Conservation (phyloP, 2,113 vertebrate genomes). For the Caranx melampygus region DNA sequence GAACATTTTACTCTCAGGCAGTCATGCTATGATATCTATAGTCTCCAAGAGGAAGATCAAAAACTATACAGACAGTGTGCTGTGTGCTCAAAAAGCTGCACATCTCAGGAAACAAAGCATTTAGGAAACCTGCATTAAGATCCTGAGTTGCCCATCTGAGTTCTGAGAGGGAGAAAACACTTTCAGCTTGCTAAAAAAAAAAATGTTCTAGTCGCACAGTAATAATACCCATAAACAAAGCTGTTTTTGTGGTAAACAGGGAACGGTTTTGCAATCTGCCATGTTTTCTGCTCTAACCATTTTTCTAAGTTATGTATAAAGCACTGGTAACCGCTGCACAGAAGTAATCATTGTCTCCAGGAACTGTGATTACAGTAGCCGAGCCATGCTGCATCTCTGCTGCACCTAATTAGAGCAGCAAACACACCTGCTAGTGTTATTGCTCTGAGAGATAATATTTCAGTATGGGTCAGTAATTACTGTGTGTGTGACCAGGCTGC, state of each 20-base stretch:
- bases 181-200: conserved; percentile 6
- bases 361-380: background rate
- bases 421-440: conserved; percentile 5
- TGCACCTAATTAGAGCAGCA: conserved; percentile 34
- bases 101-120: background rate
- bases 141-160: background rate
- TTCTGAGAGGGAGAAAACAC: background rate
- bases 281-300: conserved; percentile 16
- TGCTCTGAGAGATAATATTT: conserved; percentile 15
- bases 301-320: conserved; percentile 27
- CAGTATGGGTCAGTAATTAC: background rate
- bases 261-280: conserved; percentile 1
- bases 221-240: conserved; percentile 33
- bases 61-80: background rate
- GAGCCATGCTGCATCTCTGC: conserved; percentile 14
- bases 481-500: background rate
- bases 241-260: conserved; percentile 33
- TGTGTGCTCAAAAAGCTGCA: background rate
- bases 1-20: conserved; percentile 32
- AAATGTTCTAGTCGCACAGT: background rate
- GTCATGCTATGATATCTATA: background rate
- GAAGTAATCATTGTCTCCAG: conserved; percentile 12
- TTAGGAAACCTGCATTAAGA: background rate
- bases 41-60: conserved; percentile 1
- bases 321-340: background rate